Evolutionary conservation across 2,797 vertebrate species (phyloP).

Genomic region (Channa striata): DNA sequence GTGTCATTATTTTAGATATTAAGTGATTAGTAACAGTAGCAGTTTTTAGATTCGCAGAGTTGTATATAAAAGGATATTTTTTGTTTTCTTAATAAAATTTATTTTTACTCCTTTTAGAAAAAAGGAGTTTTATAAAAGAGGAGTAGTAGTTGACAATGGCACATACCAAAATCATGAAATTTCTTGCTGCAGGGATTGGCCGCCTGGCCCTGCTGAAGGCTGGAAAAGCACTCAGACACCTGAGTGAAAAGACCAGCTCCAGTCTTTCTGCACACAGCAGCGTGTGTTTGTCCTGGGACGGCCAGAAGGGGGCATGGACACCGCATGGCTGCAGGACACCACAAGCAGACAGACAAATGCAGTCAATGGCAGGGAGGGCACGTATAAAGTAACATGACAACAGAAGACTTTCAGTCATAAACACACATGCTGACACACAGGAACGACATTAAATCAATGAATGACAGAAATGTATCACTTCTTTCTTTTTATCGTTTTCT

Average conservation of each 20-base stretch:
- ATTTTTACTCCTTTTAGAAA: no score
- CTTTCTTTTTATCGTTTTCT: neutral
- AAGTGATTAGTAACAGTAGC: neutral
- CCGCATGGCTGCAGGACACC: constrained; percentile 68
- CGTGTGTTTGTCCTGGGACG: constrained; percentile 85
- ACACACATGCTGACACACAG: neutral
- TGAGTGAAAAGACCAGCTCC: constrained; percentile 79
- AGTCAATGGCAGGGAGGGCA: constrained; percentile 87
- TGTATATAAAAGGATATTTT: no score
- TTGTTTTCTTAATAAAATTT: no score
- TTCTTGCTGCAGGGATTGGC: constrained; percentile 72
- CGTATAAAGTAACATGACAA: neutral
- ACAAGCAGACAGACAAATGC: constrained; percentile 46
- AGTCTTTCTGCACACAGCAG: constrained; percentile 78
- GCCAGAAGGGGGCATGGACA: constrained; percentile 76
- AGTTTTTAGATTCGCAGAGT: no score
- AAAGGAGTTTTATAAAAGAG: no score
- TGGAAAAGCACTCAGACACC: constrained; percentile 62
- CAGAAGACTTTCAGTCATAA: neutral
- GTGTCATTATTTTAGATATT: neutral
- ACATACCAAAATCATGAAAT: neutral
- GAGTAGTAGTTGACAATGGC: no score
- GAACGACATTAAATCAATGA: no score
- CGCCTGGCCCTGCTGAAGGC: constrained; percentile 86
- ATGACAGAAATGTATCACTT: neutral